Evolutionary conservation across 1,140 invertebrate species (phyloP).

Genomic region (Hylaeus anthracinus): DNA sequence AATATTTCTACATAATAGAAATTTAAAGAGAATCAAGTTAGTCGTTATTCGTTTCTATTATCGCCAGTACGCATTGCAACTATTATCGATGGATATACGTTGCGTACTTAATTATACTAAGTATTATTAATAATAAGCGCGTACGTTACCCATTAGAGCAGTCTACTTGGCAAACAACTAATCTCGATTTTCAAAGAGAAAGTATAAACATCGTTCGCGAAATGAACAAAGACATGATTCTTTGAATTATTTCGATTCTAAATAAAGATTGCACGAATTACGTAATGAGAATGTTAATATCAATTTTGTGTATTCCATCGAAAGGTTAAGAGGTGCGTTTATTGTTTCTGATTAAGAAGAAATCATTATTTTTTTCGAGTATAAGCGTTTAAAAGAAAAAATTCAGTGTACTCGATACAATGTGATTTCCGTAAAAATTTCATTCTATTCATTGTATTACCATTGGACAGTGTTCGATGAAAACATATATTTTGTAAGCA

Average conservation of each 20-base stretch:
- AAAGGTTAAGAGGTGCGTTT: constrained; percentile 41
- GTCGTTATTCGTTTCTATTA: constrained; percentile 9
- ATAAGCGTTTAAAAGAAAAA: not conserved
- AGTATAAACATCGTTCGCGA: constrained; percentile 4
- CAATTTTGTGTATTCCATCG: constrained; percentile 36
- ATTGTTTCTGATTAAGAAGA: not conserved
- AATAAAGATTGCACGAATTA: constrained; percentile 45
- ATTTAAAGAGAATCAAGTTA: constrained; percentile 7
- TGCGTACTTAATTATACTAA: constrained; percentile 35
- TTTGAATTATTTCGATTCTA: constrained; percentile 34
- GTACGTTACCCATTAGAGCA: constrained; percentile 28
- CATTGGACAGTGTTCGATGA: not conserved
- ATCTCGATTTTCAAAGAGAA: constrained; percentile 8
- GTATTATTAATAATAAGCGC: constrained; percentile 44
- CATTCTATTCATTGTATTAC: not conserved
- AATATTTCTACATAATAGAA: constrained; percentile 11
- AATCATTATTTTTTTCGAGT: constrained; percentile 1
- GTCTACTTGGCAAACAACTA: constrained; percentile 29
- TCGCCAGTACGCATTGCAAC: not conserved
- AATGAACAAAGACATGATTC: constrained; percentile 2
- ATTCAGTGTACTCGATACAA: constrained; percentile 1
- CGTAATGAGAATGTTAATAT: constrained; percentile 47
- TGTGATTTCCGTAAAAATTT: not conserved
- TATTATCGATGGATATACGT: constrained; percentile 8
- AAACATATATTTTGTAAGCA: not conserved